Conservation (phyloP, 2,888 invertebrate genomes). For the Holacanthella duospinosa region DNA sequence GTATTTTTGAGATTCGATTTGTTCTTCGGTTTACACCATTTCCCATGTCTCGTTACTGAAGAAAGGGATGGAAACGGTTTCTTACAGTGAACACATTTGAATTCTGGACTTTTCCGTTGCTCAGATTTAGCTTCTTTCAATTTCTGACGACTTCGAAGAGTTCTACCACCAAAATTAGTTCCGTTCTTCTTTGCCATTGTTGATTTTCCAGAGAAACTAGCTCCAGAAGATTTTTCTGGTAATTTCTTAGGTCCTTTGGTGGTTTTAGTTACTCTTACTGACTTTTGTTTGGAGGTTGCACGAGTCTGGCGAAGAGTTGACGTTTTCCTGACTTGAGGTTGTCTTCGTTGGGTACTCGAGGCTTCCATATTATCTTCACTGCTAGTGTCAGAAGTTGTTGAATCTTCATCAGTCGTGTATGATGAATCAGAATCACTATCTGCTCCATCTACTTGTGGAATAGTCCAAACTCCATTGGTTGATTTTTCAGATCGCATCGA, state of each 20-base stretch:
- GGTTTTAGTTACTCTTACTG: not conserved
- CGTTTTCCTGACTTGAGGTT: too few relatives aligned
- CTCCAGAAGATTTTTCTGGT: not conserved
- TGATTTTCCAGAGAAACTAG: not conserved
- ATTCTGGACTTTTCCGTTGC: slow-evolving; percentile 7
- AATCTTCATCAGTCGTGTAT: not conserved
- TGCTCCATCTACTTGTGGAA: slow-evolving; percentile 50
- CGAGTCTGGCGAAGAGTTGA: too few relatives aligned
- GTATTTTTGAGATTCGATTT: not conserved
- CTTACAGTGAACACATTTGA: slow-evolving; percentile 23
- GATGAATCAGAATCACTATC: slow-evolving; percentile 47
- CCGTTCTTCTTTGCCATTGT: not conserved
- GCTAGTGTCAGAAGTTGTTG: not conserved
- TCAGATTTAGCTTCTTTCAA: not conserved
- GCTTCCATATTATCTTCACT: not conserved
- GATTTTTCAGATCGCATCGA: not conserved
- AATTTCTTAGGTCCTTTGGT: not conserved
- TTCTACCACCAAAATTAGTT: not conserved
- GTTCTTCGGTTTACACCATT: slow-evolving; percentile 25
- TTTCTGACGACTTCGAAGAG: slow-evolving; percentile 5
- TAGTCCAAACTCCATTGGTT: slow-evolving; percentile 18
- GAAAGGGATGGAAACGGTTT: slow-evolving; percentile 19
- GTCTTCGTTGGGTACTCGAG: too few relatives aligned
- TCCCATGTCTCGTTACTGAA: slow-evolving; percentile 18
- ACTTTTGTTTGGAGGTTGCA: not conserved